Evolutionary conservation across 2,797 vertebrate genomes (phyloP).

Genomic region (Phoeniculus purpureus): DNA sequence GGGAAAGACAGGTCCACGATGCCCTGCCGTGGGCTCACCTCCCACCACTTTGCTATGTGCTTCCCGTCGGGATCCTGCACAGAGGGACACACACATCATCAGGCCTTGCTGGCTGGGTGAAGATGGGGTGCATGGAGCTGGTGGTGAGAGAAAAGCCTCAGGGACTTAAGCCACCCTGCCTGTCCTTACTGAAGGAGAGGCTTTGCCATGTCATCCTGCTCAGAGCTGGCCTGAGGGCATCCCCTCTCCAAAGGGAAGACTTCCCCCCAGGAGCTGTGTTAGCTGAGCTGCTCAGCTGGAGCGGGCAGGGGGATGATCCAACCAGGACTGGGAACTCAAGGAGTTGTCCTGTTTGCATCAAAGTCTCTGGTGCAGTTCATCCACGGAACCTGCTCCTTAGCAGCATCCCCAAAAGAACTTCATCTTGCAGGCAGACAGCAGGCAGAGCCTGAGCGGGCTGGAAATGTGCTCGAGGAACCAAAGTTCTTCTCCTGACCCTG

Average conservation of each 20-base stretch:
- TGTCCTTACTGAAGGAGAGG: accelerated
- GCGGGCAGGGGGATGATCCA: neutral
- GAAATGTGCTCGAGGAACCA: neutral
- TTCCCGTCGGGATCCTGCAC: neutral
- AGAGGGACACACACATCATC: accelerated
- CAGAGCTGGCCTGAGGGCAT: neutral
- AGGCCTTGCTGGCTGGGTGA: neutral
- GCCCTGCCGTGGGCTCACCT: neutral
- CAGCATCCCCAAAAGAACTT: neutral
- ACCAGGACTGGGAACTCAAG: neutral
- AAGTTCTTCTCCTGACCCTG: neutral
- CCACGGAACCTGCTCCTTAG: neutral
- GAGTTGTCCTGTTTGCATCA: neutral
- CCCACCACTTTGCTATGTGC: neutral
- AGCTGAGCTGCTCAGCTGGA: neutral
- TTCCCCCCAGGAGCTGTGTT: accelerated
- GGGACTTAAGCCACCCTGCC: neutral
- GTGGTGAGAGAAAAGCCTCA: neutral
- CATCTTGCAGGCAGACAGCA: neutral
- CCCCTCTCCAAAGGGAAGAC: neutral
- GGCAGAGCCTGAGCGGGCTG: neutral
- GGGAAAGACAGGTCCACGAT: constrained; percentile 40
- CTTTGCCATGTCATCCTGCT: neutral
- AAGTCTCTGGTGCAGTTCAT: neutral
- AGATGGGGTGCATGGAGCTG: no score